A percentile compares a stretch with the other conserved stretches of the same genome.
These are phyloP conservation scores for Halotydeus destructor DNA, from an alignment of 1,140 invertebrate species.

Conservation along the genomic window DNA sequence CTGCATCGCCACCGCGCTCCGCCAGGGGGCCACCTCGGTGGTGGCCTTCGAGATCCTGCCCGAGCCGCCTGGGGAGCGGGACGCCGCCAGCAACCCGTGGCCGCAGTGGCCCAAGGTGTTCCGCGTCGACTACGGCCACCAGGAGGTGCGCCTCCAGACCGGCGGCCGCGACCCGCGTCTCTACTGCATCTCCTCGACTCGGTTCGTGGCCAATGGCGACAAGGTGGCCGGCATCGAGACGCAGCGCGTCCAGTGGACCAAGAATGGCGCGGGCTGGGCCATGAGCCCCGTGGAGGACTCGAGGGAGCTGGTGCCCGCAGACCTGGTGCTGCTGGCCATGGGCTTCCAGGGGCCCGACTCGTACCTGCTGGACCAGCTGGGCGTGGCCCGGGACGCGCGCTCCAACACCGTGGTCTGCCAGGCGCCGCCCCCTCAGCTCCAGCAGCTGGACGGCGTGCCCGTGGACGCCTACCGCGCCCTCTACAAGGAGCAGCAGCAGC, in stretches of 20 bases:
- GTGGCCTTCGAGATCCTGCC: conserved; percentile 94
- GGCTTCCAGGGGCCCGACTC: conserved; percentile 93
- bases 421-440: too few species aligned
- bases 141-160: conserved; percentile 76
- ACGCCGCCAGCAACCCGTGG: conserved; percentile 77
- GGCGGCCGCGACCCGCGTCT: conserved; percentile 82
- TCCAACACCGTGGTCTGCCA: conserved; percentile 83
- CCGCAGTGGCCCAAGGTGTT: conserved; percentile 92
- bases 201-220: conserved; percentile 75
- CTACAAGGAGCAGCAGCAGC: too few species aligned
- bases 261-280: conserved; percentile 75
- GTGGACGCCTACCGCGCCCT: too few species aligned
- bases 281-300: conserved; percentile 69
- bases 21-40: conserved; percentile 79
- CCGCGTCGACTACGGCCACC: conserved; percentile 94
- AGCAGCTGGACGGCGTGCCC: too few species aligned
- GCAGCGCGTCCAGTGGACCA: conserved; percentile 74
- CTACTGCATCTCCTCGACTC: conserved; percentile 80
- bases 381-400: conserved; percentile 60
- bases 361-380: conserved; percentile 60
- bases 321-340: conserved; percentile 89
- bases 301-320: conserved; percentile 45
- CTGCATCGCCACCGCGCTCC: conserved; percentile 89
- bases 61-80: conserved; percentile 54
- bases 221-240: conserved; percentile 72